Evolutionary conservation across 1,140 invertebrate species (phyloP), one percentile per base, ranked within the genome.

Genomic region (Sipha flava): DNA sequence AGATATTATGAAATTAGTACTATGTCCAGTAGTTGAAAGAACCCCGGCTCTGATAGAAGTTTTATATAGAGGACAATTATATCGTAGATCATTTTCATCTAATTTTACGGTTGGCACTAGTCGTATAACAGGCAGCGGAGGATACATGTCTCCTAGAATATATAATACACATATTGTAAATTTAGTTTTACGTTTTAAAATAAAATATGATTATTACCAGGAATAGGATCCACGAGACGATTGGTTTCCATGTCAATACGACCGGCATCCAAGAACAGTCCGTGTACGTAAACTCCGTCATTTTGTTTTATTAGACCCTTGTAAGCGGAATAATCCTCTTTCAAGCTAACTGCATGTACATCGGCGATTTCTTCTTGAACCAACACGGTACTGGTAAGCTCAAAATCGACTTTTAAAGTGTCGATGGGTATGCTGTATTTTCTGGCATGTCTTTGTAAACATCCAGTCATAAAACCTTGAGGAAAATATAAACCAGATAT

Each of bases 401-500:
- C 83, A 85, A 94, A 96, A 83, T 95, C 90, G 82, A 95, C 93
- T 84, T 91, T 91, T 0, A 97, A 86, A 70, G 92, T 90, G 86
- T 96, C 95, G 43, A 96, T 95, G 1, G 95, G 94, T 59, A 94
- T 88, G 43, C 90, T 88, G 81, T 94, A 93, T 83, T 92, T 92
- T 47, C 95, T 87, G 1, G 94, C 93, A 85, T 91, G 92, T 0
- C 94, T 94, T 86, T 96, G 95, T 66, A 95, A 86, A 18, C 92
- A 89, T 5, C 93, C 94, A 7, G 95, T 96, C 79, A 96, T 88
- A 84, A 97, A 94, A 49, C 94, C 94, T 88, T 96, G 95, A 0
- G 94, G 94, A 84, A 95, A 96, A 85, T 94, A 97, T 83, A 96
- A 91, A 21, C 95, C 95, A 49, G 94, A 94, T 40, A 97, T 85